phyloP scores from a whole-genome alignment of 2,888 invertebrate species.

The Parnassius mnemosyne region DNA sequence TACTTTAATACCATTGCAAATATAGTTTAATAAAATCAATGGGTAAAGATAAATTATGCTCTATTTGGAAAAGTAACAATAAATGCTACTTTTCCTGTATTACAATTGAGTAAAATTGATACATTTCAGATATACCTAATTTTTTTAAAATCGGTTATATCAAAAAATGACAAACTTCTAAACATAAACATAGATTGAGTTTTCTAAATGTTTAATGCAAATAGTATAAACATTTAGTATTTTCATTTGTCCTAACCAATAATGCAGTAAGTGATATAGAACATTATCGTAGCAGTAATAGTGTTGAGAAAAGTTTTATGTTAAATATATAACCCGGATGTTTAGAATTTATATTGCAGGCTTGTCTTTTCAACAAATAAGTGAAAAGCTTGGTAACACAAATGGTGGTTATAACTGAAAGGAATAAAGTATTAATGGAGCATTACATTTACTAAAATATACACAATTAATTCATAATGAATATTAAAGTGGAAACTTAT shows the following conservation, averaged over 20 bases:
- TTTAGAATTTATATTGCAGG: too few species aligned
- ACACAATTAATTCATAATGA: conserved; percentile 7
- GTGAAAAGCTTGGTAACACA: background rate
- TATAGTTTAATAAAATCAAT: conserved; percentile 7
- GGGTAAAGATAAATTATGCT: conserved; percentile 9
- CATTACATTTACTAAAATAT: conserved; percentile 5
- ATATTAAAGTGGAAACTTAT: conserved; percentile 3
- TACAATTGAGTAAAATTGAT: conserved; percentile 10
- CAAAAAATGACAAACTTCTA: background rate
- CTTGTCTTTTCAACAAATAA: too few species aligned
- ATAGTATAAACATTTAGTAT: too few species aligned
- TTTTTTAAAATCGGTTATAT: background rate
- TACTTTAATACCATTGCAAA: conserved; percentile 7
- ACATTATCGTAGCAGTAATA: background rate
- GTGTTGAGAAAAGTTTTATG: too few species aligned
- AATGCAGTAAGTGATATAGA: background rate
- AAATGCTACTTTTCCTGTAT: conserved; percentile 5
- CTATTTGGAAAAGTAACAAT: conserved; percentile 20
- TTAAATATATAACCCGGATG: too few species aligned
- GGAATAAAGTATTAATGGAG: too few species aligned
- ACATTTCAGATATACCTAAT: conserved; percentile 12
- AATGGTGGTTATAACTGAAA: too few species aligned
- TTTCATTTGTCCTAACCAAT: too few species aligned
- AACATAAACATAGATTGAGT: too few species aligned
- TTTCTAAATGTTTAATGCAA: too few species aligned